Base-by-base conservation (phyloP, 2,797 vertebrate species). In the Coendou prehensilis region DNA sequence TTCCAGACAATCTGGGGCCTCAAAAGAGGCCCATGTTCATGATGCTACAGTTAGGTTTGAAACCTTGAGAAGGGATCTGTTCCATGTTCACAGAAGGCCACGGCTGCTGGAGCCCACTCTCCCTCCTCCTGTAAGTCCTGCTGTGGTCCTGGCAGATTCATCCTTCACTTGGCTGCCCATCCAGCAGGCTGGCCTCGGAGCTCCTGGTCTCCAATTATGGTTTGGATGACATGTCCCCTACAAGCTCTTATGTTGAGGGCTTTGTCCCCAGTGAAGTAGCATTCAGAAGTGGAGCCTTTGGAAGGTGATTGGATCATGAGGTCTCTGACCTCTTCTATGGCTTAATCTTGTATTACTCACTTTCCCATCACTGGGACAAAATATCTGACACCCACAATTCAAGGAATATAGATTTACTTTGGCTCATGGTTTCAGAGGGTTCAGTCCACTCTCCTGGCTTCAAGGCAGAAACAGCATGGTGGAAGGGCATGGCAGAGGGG, bases 31-130 rank as follows among this genome's bases (percentile, higher is more conserved):
- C 54, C 56, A 52, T 13, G 0, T 2, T 7, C 50, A 54, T 17
- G 63, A 79, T 64, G 50, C 13, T 6, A n/a, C 71, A 33, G 73
- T 50, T 14, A 50, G 7, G 13, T 54, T 0, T 59, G 56, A 59
- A 91, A n/a, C 6, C 76, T 37, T 5, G 73, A 59, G 47, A 37
- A 2, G 1, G 1, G 15, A 6, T 63, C 52, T 2, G 13, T 15
- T 73, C 90, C 14, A 18, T 9, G 30, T 47, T 61, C 45, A 10
- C 1, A 30, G 56, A 57, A 76, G 57, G 30, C 47, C 23, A 14
- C 3, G 9, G 50, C 6, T 5, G 18, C 22, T 2, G 3, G 18
- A 0, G 3, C 33, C 57, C 1, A 8, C 18, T 45, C 22, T 64
- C 61, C 50, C 33, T 86, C 57, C 73, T 47, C 11, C n/a, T 8